A percentile compares a stretch with the other conserved stretches of the same genome.
Evolutionary conservation across 92 coral and sea anemone genomes (phyloP).

Genomic region (Galaxea fascicularis): DNA sequence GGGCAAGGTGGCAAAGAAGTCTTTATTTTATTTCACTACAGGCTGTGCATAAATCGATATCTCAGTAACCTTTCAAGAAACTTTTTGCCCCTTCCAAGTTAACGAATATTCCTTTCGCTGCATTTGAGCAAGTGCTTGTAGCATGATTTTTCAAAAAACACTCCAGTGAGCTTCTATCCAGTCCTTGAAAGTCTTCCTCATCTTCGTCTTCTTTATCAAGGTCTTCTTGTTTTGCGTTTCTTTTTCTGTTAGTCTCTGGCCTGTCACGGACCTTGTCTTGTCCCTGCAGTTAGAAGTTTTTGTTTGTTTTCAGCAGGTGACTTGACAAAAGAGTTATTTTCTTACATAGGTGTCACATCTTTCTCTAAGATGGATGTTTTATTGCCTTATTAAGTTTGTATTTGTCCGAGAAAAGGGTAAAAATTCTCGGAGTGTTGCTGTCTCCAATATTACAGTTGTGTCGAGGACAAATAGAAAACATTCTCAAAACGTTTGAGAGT

Average conservation of each 20-base stretch:
- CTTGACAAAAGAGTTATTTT: too few relatives aligned
- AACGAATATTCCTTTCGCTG: constrained; percentile 9
- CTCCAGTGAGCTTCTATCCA: not conserved
- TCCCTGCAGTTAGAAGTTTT: not conserved
- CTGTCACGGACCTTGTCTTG: not conserved
- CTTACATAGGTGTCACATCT: not conserved
- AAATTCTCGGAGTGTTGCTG: too few relatives aligned
- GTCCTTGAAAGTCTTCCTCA: not conserved
- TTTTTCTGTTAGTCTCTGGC: not conserved
- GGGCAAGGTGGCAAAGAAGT: too few relatives aligned
- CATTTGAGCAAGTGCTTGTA: constrained; percentile 2
- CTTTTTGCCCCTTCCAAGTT: not conserved
- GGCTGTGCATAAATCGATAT: not conserved
- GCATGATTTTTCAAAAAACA: constrained; percentile 6
- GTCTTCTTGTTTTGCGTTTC: not conserved
- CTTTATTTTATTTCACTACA: not conserved
- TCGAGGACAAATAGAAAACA: too few relatives aligned
- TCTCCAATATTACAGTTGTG: too few relatives aligned
- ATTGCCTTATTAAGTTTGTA: too few relatives aligned
- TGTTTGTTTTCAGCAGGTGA: not conserved
- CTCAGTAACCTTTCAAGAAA: not conserved
- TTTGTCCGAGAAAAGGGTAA: too few relatives aligned
- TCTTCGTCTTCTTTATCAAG: too few relatives aligned
- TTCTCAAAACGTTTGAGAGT: too few relatives aligned
- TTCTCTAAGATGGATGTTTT: too few relatives aligned